Base-by-base conservation (phyloP, 2,113 vertebrate species). In the Grammomys surdaster region DNA sequence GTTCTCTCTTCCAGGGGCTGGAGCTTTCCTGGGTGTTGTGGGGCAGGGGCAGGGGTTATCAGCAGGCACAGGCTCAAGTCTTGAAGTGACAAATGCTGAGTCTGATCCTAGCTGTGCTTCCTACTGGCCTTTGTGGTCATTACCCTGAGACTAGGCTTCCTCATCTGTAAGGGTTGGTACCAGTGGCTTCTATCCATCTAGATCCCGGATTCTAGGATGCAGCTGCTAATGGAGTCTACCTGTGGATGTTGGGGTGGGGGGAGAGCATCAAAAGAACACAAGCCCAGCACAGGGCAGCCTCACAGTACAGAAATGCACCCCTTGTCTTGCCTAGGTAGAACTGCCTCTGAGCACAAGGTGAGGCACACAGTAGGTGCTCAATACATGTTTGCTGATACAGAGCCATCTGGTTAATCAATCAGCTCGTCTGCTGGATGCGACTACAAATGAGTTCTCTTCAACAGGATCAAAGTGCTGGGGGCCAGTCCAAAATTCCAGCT, bases 331-430 rank as follows among this genome's bases (percentile, higher is more conserved):
- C 60, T 3, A 0, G 46, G 69, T 1, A 70, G 31, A 6, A 3
- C 2, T 1, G 31, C 5, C 56, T 5, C 12, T 73, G 2, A 10
- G 73, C 20, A 8, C 16, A 1, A 26, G 69, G 56, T 46, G 0
- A 14, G 76, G n/a, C 51, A 5, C 0, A 73, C 1, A 17, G 88
- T 31, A 24, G 69, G 72, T 9, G 60, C 48, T n/a, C 51, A 7
- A 0, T 22, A 10, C 36, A 28, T 2, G 40, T 5, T 12, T 3
- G 9, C 0, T 0, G 82, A 5, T n/a, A 16, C 1, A 17, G 2
- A 31, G 46, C 0, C 26, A 48, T 40, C 88, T 70, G 28, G 58
- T 20, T 13, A 63, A 40, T 36, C 10, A 31, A 56, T 51, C n/a
- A 17, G 2, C 51, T 65, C 26, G 51, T 58, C 76, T 65, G 77